Conservation (phyloP, 2,888 invertebrate species). For the Odontothrips loti region DNA sequence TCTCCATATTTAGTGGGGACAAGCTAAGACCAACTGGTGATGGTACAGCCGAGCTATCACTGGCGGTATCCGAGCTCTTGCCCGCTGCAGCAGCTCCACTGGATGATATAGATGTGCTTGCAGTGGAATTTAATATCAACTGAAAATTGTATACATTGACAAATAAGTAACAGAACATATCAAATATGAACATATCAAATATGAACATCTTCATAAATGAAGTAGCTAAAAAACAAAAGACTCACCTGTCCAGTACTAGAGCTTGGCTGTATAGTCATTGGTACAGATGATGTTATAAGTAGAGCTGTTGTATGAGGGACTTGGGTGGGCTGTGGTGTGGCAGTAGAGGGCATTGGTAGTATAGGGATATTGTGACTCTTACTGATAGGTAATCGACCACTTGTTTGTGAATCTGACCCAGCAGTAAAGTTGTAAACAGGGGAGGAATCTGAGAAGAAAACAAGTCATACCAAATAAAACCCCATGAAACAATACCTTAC, state of each 20-base stretch:
- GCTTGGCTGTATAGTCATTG: constrained; percentile 40
- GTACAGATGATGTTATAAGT: constrained; percentile 49
- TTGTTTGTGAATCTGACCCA: constrained; percentile 24
- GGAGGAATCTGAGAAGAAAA: constrained; percentile 23
- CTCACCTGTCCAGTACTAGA: constrained; percentile 34
- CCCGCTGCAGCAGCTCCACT: not conserved
- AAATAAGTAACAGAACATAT: no score
- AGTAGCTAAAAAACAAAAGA: not conserved
- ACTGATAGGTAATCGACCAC: not conserved
- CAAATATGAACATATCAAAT: no score
- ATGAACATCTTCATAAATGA: no score
- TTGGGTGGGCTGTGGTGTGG: constrained; percentile 37
- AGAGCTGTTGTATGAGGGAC: constrained; percentile 43
- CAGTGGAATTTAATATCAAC: constrained; percentile 17
- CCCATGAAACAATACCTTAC: not conserved
- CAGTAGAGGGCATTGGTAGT: constrained; percentile 35
- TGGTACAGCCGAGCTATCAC: constrained; percentile 38
- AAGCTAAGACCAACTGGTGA: constrained; percentile 34
- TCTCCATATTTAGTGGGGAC: constrained; percentile 31
- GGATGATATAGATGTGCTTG: not conserved
- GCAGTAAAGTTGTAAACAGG: constrained; percentile 36
- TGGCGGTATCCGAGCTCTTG: constrained; percentile 43
- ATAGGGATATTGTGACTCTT: constrained; percentile 34
- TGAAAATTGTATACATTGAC: not conserved
- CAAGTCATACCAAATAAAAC: not conserved